A percentile compares a stretch with the other conserved stretches of the same genome.
These are phyloP conservation scores for Apteryx owenii DNA, from an alignment of 2,113 vertebrate species.

Conservation along the genomic window DNA sequence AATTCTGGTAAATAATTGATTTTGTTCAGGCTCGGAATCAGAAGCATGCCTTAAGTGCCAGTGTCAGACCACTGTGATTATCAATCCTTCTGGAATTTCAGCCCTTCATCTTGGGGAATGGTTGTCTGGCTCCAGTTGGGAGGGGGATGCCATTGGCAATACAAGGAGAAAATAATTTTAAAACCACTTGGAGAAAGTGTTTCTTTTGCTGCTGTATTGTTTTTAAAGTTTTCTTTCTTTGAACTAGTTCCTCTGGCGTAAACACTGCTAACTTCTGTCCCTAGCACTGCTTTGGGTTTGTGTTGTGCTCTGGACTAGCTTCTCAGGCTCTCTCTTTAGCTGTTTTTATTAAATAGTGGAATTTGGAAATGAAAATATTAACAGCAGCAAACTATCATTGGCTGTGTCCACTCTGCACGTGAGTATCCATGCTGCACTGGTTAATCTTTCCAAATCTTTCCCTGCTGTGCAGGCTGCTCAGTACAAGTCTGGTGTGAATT, in stretches of 20 bases:
- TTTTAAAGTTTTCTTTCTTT: neutral
- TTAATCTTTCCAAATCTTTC: neutral
- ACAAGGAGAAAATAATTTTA: neutral
- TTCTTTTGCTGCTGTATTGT: neutral
- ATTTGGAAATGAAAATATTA: constrained; percentile 17
- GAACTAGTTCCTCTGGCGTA: neutral
- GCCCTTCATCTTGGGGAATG: neutral
- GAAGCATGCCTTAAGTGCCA: neutral
- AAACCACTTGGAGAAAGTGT: neutral
- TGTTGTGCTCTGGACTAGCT: neutral
- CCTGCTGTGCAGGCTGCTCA: neutral
- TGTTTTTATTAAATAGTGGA: neutral
- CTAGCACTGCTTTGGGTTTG: neutral
- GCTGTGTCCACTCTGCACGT: neutral
- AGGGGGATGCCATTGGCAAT: neutral
- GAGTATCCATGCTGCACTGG: neutral
- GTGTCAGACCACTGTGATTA: neutral
- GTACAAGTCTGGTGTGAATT: neutral
- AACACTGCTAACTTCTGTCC: neutral
- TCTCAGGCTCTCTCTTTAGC: neutral
- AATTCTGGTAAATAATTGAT: constrained; percentile 59
- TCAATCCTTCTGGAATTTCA: constrained; percentile 8
- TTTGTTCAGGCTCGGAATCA: constrained; percentile 20
- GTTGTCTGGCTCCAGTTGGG: neutral
- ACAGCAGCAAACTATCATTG: neutral